These are phyloP conservation scores for Dynastes tityus DNA, from an alignment of 2,888 invertebrate genomes.

Conservation along the genomic window DNA sequence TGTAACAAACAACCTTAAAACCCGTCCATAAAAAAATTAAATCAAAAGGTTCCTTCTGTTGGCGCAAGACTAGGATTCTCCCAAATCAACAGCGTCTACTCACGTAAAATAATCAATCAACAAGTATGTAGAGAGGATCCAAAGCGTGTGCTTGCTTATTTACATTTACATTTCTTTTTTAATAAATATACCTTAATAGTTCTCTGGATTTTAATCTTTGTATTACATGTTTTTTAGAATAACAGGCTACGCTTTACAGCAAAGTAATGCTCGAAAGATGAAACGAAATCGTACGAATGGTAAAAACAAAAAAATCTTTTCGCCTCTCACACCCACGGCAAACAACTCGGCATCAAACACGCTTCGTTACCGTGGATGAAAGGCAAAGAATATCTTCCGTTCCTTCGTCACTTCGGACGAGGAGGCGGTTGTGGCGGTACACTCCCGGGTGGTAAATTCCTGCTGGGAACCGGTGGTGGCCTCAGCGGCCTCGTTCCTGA, in stretches of 20 bases:
- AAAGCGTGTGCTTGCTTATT: too few species aligned
- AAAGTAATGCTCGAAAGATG: neutral
- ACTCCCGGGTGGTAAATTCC: constrained; percentile 70
- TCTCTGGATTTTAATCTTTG: too few species aligned
- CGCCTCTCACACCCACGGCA: constrained; percentile 63
- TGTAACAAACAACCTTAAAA: too few species aligned
- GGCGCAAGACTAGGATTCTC: too few species aligned
- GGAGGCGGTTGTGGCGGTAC: constrained; percentile 70
- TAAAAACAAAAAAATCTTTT: constrained; percentile 21
- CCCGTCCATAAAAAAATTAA: too few species aligned
- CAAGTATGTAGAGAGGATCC: too few species aligned
- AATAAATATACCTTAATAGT: too few species aligned
- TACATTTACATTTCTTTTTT: too few species aligned
- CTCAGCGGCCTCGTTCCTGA: constrained; percentile 60
- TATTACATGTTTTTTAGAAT: constrained; percentile 5
- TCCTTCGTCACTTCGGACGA: constrained; percentile 67
- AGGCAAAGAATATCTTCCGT: constrained; percentile 66
- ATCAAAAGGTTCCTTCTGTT: too few species aligned
- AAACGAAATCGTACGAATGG: neutral
- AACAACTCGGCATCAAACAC: constrained; percentile 66
- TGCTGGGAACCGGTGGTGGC: constrained; percentile 75
- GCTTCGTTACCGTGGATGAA: constrained; percentile 66
- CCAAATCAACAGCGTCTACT: too few species aligned
- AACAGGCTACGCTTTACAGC: constrained; percentile 8
- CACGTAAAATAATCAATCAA: too few species aligned